These are phyloP conservation scores for Scytalopus superciliaris DNA, from an alignment of 2,113 vertebrate genomes.

Conservation along the genomic window DNA sequence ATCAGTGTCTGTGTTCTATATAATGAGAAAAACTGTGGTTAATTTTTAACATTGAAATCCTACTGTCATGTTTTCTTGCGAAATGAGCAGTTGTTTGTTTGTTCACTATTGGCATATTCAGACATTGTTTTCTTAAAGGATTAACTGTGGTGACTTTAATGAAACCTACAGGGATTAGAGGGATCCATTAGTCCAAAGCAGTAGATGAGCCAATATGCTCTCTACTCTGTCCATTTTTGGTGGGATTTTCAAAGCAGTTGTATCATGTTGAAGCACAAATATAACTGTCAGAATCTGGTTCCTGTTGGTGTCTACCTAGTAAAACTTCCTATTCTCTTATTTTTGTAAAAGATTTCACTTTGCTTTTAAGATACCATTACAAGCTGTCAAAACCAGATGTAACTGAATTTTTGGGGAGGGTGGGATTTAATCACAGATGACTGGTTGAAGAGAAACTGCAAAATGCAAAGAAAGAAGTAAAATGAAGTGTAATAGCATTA, in stretches of 20 bases:
- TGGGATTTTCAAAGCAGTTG: neutral
- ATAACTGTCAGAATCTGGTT: neutral
- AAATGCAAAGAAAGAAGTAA: neutral
- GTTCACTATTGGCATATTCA: neutral
- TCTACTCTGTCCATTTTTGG: neutral
- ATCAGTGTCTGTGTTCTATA: neutral
- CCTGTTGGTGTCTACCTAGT: neutral
- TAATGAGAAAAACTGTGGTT: neutral
- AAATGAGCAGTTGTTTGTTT: neutral
- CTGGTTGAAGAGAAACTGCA: neutral
- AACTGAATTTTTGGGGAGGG: neutral
- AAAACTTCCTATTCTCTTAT: neutral
- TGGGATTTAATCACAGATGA: neutral
- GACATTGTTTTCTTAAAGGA: neutral
- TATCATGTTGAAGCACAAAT: neutral
- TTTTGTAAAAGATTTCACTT: neutral
- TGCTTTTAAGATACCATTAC: neutral
- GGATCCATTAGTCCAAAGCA: neutral
- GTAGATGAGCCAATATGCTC: neutral
- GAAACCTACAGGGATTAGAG: neutral
- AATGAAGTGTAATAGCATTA: neutral
- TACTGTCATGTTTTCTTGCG: neutral
- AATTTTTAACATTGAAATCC: neutral
- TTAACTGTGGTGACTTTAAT: neutral
- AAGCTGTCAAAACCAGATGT: neutral